These are phyloP conservation scores for Odontomyia ornata DNA, from an alignment of 2,888 invertebrate genomes.

Conservation along the genomic window DNA sequence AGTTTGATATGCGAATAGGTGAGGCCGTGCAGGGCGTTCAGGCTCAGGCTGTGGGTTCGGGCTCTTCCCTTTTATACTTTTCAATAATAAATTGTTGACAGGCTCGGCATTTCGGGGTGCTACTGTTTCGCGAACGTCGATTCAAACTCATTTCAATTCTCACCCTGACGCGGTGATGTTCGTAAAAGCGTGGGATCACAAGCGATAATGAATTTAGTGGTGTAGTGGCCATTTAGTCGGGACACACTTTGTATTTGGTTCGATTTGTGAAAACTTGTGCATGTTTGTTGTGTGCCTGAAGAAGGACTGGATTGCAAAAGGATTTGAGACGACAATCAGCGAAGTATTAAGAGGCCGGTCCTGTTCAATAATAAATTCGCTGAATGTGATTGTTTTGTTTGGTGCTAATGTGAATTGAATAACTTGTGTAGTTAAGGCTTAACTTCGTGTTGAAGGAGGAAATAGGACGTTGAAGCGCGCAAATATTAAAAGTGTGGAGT, in stretches of 20 bases:
- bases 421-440: background rate
- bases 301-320: background rate
- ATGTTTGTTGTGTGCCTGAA: background rate
- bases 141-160: slow-evolving; percentile 46
- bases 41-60: background rate
- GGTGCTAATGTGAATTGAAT: slow-evolving; percentile 41
- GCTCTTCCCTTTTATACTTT: slow-evolving; percentile 37
- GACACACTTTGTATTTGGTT: slow-evolving; percentile 1
- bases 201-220: slow-evolving; percentile 32
- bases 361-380: background rate
- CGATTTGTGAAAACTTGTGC: background rate
- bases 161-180: slow-evolving; percentile 47
- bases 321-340: slow-evolving; percentile 13
- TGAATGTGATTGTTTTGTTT: slow-evolving; percentile 27
- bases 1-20: slow-evolving; percentile 15
- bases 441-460: background rate
- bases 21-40: background rate
- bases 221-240: slow-evolving; percentile 34
- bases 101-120: slow-evolving; percentile 42
- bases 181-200: slow-evolving; percentile 35
- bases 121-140: slow-evolving; percentile 23
- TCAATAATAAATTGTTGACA: slow-evolving; percentile 34
- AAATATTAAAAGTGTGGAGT: background rate
- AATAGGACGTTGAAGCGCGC: background rate
- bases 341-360: background rate